Base-by-base conservation (phyloP, 2,113 vertebrate genomes). In the Leucopsar rothschildi region DNA sequence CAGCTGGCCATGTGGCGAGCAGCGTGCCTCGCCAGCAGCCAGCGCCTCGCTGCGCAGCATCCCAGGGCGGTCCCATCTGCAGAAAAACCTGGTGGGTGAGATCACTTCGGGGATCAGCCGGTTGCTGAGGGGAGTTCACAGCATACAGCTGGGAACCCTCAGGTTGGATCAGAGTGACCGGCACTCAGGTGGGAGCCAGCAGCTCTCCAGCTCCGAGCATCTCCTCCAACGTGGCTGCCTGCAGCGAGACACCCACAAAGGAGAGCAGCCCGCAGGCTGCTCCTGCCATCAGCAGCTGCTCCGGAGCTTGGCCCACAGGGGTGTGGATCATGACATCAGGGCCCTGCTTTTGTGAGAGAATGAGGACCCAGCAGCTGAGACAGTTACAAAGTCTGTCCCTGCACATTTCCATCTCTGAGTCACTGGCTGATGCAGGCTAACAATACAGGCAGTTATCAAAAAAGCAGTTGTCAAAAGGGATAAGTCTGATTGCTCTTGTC, bases 1-100 rank as follows among this genome's bases (percentile, higher is more conserved):
- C 85, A 72, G 88, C 59, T 24, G 63, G 60, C 45, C 15, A 0
- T 10, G 47, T 0, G 0, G 0, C 1, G 44, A 49, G 69, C 44
- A 33, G 57, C 4, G 3, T 1, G 7, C 44, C 29, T 40, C 1
- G 1, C 75, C 16, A 3, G 73, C 40, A 75, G 42, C 56, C 78
- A 28, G 17, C 0, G 0, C 50, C 60, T 59, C 1, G 1, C 40
- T 16, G 5, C 0, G 0, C 1, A 1, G 31, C 52, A 28, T 49
- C 39, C 47, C 0, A 1, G 37, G 35, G 49, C 4, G 1, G 59
- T 53, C 55, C n/a, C 83, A 78, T 45, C 59, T 35, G 93, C 7
- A 1, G 56, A 6, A n/a, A 49, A 75, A 76, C 25, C 82, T 9
- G 24, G 55, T 2, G 53, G 39, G n/a, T 15, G 66, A 93, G 27